Conservation (phyloP, 2,888 invertebrate genomes). For the Euzetes globulus region DNA sequence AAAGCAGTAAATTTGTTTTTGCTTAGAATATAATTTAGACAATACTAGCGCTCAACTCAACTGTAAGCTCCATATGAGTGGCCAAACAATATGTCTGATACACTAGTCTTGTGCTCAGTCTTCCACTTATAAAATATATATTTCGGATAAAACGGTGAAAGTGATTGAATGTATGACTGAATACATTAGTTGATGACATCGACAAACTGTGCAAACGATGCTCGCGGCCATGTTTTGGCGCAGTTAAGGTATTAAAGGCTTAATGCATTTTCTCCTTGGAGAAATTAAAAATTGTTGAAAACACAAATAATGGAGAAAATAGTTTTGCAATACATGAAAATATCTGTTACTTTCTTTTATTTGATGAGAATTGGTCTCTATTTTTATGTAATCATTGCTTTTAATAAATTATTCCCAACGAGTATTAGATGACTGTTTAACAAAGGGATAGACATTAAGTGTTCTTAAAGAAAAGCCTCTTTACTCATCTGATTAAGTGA, state of each 20-base stretch:
- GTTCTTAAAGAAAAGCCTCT: slow-evolving; percentile 28
- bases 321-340: slow-evolving; percentile 6
- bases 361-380: slow-evolving; percentile 15
- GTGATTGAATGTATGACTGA: not conserved
- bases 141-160: not conserved
- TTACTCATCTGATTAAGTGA: slow-evolving; percentile 21
- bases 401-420: slow-evolving; percentile 24
- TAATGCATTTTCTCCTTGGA: slow-evolving; percentile 26
- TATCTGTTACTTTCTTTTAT: slow-evolving; percentile 26
- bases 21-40: not conserved
- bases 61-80: too few species aligned
- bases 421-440: not conserved
- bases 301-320: slow-evolving; percentile 18
- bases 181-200: slow-evolving; percentile 32
- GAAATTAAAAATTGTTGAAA: slow-evolving; percentile 21
- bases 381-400: slow-evolving; percentile 22
- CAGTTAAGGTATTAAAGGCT: slow-evolving; percentile 27
- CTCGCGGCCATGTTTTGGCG: slow-evolving; percentile 28
- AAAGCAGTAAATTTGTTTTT: not conserved
- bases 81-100: too few species aligned
- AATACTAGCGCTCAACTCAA: too few species aligned
- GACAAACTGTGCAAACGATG: slow-evolving; percentile 4
- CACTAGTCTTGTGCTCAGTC: too few species aligned
- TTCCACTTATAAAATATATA: not conserved
- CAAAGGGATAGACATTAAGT: not conserved